Evolutionary conservation across 2,797 vertebrate species (phyloP), one percentile per base, ranked within the genome.

Genomic region (Meda fulgida): DNA sequence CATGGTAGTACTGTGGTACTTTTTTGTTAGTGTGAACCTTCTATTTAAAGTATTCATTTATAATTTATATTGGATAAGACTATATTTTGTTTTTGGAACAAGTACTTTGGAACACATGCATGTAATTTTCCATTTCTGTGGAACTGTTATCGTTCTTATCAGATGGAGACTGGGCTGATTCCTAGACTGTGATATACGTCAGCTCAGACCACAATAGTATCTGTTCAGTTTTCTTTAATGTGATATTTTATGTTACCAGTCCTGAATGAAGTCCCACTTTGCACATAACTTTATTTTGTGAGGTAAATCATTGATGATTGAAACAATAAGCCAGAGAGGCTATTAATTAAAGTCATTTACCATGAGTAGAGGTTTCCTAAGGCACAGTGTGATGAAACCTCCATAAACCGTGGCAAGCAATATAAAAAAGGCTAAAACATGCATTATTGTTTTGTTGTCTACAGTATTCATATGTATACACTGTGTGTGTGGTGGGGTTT

Each of bases 401-500:
- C 13, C 23, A 5, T 38, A 71, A 46, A 26, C 38, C 23, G 1
- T 4, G 4, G 72, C 21, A 36, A 55, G 51, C 75, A 40, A 38
- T 18, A 23, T 21, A 6, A 46, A 65, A 65, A 43, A 65, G 5
- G 18, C 10, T 29, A 1, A 43, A 78, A 40, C 19, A 43, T 26
- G 55, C 58, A 43, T 21, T 2, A 19, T 11, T 43, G 46, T 31
- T 31, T 46, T 79, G 60, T 65, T 65, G 10, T 67, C 29, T 67
- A 13, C 18, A 9, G 31, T 70, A 18, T 81, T 19, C 23, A 21
- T 70, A 19, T 55, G 13, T n/a, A 69, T 67, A 43, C n/a, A 4
- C 16, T 72, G n/a, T 80, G 43, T 76, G 23, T 76, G 23, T 83
- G 65, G 21, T 75, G 46, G 67, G 75, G 34, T 84, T 69, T 76